A percentile compares a stretch with the other conserved stretches of the same genome.
phyloP scores from a whole-genome alignment of 1,140 invertebrate genomes.

The Glossosoma conforme region DNA sequence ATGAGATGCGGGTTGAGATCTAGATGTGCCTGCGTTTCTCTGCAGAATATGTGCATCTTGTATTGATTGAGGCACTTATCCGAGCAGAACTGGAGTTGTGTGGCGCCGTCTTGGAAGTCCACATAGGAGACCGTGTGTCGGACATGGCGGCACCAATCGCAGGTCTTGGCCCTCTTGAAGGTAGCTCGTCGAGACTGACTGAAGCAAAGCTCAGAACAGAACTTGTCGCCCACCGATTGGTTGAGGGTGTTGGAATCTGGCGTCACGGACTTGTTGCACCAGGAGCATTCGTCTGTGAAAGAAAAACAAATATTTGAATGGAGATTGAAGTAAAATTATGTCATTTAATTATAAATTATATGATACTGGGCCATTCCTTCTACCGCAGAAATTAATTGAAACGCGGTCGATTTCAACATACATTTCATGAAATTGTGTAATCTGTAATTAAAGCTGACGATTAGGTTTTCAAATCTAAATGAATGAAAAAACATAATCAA shows the following conservation, averaged over 20 bases:
- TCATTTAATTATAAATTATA: too few relatives aligned
- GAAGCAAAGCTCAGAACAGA: constrained; percentile 87
- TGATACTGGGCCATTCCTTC: too few relatives aligned
- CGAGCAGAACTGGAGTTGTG: constrained; percentile 76
- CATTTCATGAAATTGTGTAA: too few relatives aligned
- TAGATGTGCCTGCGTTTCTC: constrained; percentile 83
- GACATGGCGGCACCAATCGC: constrained; percentile 89
- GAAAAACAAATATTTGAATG: too few relatives aligned
- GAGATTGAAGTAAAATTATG: too few relatives aligned
- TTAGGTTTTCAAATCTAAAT: too few relatives aligned
- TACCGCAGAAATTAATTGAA: too few relatives aligned
- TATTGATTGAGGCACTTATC: constrained; percentile 92
- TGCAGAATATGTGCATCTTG: constrained; percentile 94
- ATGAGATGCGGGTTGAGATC: constrained; percentile 72
- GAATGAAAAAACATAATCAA: too few relatives aligned
- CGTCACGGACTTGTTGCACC: constrained; percentile 54
- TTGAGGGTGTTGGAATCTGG: constrained; percentile 53
- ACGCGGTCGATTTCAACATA: too few relatives aligned
- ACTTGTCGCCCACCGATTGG: constrained; percentile 55
- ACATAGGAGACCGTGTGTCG: constrained; percentile 88
- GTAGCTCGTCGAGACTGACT: constrained; percentile 79
- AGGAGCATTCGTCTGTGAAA: constrained; percentile 52
- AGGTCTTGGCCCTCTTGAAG: constrained; percentile 88
- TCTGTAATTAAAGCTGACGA: too few relatives aligned
- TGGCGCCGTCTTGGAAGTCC: constrained; percentile 77